phyloP scores from a whole-genome alignment of 2,113 vertebrate species.

The cattle (Bos taurus) region ARS-UCD2.0 NC_037343.1:79721001-79721500 shows the following conservation, averaged over 20 bases:
- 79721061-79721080: not conserved
- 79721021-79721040: not conserved
- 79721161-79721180: not conserved
- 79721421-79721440: slow-evolving; percentile 80
- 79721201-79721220: fast-evolving
- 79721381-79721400: not conserved
- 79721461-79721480: slow-evolving; percentile 86
- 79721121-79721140: not conserved
- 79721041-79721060: not conserved
- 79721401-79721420: slow-evolving; percentile 38
- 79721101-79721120: not conserved
- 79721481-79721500: slow-evolving; percentile 88
- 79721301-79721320: not conserved
- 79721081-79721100: not conserved
- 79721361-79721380: fast-evolving
- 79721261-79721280: not conserved
- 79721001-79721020: not conserved
- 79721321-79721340: not conserved
- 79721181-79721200: not conserved
- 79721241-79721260: not conserved
- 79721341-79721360: fast-evolving
- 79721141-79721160: not conserved
- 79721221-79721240: not conserved
- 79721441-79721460: slow-evolving; percentile 79
- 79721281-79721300: not conserved